These are phyloP conservation scores for Eugnorisma glareosa DNA, from an alignment of 2,888 invertebrate species.

Conservation along the genomic window DNA sequence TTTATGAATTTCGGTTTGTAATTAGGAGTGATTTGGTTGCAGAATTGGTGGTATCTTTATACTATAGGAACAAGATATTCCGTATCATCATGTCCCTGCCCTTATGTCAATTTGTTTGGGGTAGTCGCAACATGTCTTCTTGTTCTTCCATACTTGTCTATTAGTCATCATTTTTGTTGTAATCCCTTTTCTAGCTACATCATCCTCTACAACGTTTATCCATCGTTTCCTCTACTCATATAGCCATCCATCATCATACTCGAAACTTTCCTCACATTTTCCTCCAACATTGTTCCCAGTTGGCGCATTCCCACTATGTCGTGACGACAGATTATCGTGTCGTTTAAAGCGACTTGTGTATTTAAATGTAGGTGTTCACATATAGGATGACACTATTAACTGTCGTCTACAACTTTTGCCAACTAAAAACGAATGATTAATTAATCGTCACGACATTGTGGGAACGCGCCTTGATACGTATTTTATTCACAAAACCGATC, in stretches of 20 bases:
- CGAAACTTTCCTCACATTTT: background rate
- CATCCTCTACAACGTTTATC: background rate
- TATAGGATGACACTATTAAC: too few species aligned
- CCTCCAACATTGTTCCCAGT: background rate
- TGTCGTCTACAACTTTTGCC: too few species aligned
- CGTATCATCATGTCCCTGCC: background rate
- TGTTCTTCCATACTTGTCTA: background rate
- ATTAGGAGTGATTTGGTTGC: conserved; percentile 32
- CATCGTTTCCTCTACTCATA: background rate
- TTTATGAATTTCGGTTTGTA: conserved; percentile 53
- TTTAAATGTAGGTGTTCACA: too few species aligned
- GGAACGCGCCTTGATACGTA: too few species aligned
- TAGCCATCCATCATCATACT: background rate
- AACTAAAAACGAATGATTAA: too few species aligned
- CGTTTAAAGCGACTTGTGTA: too few species aligned
- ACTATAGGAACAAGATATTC: background rate
- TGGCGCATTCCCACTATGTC: too few species aligned
- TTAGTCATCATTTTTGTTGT: background rate
- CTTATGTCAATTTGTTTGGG: background rate
- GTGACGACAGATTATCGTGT: too few species aligned
- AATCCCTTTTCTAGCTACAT: background rate
- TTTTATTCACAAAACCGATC: background rate
- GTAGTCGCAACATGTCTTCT: background rate
- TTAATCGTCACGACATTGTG: too few species aligned
- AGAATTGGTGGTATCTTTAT: background rate